Percentiles rank a stretch among this genome's conserved stretches.
Evolutionary conservation across 1,140 invertebrate species (phyloP).

Genomic region (Diabrotica virgifera): DNA sequence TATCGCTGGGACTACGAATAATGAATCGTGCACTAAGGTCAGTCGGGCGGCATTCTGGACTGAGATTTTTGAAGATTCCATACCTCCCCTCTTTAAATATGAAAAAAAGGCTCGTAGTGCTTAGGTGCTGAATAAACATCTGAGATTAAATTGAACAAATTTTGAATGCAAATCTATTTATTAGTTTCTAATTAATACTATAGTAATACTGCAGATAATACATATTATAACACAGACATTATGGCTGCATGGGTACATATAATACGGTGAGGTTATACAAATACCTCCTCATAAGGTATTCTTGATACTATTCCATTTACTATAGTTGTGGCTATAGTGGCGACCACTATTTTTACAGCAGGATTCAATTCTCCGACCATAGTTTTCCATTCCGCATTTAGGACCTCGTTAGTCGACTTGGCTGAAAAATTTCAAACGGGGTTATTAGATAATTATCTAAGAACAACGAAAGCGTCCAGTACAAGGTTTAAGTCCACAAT

Average conservation of each 20-base stretch:
- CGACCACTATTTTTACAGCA: not conserved
- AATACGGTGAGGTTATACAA: slow-evolving; percentile 19
- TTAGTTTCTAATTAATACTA: slow-evolving; percentile 41
- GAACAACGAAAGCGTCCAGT: no score
- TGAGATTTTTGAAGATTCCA: no score
- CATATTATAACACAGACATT: slow-evolving; percentile 25
- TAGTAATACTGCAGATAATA: slow-evolving; percentile 41
- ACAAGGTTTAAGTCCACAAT: no score
- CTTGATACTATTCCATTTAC: not conserved
- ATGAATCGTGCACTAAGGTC: no score
- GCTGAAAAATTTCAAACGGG: not conserved
- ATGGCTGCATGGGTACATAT: slow-evolving; percentile 20
- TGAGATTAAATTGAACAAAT: no score
- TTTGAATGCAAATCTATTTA: slow-evolving; percentile 8
- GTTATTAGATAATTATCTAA: no score
- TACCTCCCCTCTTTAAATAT: no score
- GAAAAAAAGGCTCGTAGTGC: no score
- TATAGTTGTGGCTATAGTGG: not conserved
- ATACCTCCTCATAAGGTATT: not conserved
- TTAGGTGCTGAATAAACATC: no score
- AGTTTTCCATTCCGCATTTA: not conserved
- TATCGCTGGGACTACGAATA: no score
- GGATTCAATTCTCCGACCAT: not conserved
- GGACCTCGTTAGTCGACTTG: not conserved
- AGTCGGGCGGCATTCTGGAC: no score